Evolutionary conservation across 2,113 vertebrate genomes (phyloP).

Genomic region (Coregonus clupeaformis): DNA sequence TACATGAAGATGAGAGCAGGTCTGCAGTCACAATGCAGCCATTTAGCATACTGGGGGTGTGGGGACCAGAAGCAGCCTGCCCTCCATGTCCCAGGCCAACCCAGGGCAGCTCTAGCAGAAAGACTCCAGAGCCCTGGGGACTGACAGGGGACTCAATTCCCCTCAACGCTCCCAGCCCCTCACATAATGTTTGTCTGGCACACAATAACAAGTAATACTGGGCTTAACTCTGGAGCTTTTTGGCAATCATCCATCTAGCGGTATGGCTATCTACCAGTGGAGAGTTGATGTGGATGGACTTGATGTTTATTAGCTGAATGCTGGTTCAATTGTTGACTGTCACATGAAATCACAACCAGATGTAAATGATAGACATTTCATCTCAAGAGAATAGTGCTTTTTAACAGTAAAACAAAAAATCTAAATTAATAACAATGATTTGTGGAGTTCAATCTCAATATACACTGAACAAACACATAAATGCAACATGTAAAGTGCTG

Average conservation of each 20-base stretch:
- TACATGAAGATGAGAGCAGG: slow-evolving; percentile 88
- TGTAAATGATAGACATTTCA: neutral
- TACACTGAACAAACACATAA: no score
- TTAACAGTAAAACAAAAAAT: no score
- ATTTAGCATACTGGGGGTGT: slow-evolving; percentile 82
- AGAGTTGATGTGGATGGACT: slow-evolving; percentile 11
- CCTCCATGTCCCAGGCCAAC: slow-evolving; percentile 70
- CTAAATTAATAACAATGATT: neutral
- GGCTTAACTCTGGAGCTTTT: slow-evolving; percentile 29
- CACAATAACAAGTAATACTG: slow-evolving; percentile 34
- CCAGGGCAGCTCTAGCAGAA: slow-evolving; percentile 75
- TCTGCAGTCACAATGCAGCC: slow-evolving; percentile 86
- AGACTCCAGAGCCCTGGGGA: slow-evolving; percentile 75
- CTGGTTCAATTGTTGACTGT: neutral
- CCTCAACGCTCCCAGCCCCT: slow-evolving; percentile 73
- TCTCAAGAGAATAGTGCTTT: neutral
- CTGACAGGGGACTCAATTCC: slow-evolving; percentile 50
- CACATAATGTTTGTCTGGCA: slow-evolving; percentile 50
- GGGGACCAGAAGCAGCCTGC: slow-evolving; percentile 33
- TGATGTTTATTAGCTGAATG: neutral
- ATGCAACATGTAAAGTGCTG: no score
- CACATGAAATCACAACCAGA: neutral
- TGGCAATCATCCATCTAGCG: slow-evolving; percentile 39
- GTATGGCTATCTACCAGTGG: slow-evolving; percentile 29
- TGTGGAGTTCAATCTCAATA: neutral